A percentile compares a stretch with the other conserved stretches of the same genome.
Conservation (phyloP, 2,888 invertebrate species). For the Eumacrocentrus americanus region DNA sequence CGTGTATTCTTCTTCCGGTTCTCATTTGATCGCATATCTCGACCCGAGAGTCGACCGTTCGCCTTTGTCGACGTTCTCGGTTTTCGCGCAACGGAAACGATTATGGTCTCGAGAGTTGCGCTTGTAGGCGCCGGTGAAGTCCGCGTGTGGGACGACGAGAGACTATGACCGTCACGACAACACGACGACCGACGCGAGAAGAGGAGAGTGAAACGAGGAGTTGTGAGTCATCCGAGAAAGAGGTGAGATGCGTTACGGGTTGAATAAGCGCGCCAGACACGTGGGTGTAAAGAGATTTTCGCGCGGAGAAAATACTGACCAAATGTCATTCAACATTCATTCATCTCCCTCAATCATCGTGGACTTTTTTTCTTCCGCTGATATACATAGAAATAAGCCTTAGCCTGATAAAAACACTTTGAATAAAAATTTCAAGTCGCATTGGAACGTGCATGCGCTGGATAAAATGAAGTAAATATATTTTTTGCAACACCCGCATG, state of each 20-base stretch:
- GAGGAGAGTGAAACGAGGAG: background rate
- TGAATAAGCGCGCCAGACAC: background rate
- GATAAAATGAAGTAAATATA: too few species aligned
- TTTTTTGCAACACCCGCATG: too few species aligned
- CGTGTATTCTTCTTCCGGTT: too few species aligned
- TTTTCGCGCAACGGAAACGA: constrained; percentile 17
- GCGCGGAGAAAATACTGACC: constrained; percentile 44
- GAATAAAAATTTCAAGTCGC: too few species aligned
- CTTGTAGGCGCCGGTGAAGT: constrained; percentile 16
- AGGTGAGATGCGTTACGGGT: constrained; percentile 11
- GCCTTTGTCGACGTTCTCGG: background rate
- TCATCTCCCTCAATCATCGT: constrained; percentile 34
- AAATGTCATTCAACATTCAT: constrained; percentile 47
- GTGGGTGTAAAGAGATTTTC: constrained; percentile 1
- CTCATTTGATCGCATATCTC: background rate
- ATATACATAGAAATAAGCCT: background rate
- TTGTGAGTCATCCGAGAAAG: constrained; percentile 19
- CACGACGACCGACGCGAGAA: background rate
- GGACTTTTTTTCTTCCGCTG: constrained; percentile 38
- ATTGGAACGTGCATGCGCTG: too few species aligned
- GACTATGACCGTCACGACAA: background rate
- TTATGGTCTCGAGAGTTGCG: constrained; percentile 10
- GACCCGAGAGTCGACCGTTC: background rate
- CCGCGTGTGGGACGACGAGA: constrained; percentile 19
- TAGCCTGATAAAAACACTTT: too few species aligned